Percentiles rank a stretch among this genome's conserved stretches.
Conservation (phyloP, 1,140 invertebrate species). For the Drosophila sulfurigaster region DNA sequence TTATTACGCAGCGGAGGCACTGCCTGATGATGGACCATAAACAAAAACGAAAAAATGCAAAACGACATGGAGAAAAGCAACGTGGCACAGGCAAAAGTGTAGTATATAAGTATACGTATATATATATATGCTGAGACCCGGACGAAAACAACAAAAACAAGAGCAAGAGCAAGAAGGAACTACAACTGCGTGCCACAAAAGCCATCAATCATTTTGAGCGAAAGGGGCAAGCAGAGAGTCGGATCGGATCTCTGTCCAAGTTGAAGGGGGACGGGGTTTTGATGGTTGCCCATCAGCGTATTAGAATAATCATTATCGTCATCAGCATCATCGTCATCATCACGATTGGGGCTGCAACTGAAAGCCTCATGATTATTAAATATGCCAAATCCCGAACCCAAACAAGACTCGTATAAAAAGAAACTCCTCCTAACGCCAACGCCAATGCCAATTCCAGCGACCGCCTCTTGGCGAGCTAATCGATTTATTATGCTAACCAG, state of each 20-base stretch:
- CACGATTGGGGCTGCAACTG: conserved; percentile 45
- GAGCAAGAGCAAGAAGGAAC: conserved; percentile 23
- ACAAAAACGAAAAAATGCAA: conserved; percentile 68
- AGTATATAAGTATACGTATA: conserved; percentile 48
- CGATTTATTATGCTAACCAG: conserved; percentile 83
- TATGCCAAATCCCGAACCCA: conserved; percentile 67
- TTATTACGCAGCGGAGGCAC: conserved; percentile 74
- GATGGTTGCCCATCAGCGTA: conserved; percentile 40
- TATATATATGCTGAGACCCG: conserved; percentile 40
- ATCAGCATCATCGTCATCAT: conserved; percentile 57
- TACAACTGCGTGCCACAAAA: conserved; percentile 75
- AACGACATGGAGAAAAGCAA: conserved; percentile 58
- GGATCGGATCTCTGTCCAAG: conserved; percentile 23
- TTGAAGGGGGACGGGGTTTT: conserved; percentile 3
- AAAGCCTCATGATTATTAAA: conserved; percentile 77
- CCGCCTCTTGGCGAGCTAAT: conserved; percentile 63
- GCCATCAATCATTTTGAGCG: conserved; percentile 81
- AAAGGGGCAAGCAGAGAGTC: conserved; percentile 75
- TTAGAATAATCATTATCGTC: conserved; percentile 81
- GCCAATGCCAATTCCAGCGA: conserved; percentile 4
- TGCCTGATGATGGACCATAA: conserved; percentile 78
- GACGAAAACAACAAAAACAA: conserved; percentile 23
- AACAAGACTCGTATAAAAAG: conserved; percentile 3
- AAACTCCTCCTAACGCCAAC: conserved; percentile 13
- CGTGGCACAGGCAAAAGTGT: conserved; percentile 42